Conservation (phyloP, 1,140 invertebrate species). For the Drusus annulatus region DNA sequence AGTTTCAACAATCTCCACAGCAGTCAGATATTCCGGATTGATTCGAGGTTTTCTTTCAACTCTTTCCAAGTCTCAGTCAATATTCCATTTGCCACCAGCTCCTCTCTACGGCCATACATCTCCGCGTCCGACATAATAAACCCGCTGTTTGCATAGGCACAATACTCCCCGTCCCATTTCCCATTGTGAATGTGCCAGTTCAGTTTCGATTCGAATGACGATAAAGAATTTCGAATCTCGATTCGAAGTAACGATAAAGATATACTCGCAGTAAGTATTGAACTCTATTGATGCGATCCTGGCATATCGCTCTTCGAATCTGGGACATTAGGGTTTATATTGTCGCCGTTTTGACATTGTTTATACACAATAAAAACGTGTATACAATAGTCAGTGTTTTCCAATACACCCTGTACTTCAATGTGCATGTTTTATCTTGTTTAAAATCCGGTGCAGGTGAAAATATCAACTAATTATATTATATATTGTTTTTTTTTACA, state of each 20-base stretch:
- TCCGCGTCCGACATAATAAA: slow-evolving; percentile 19
- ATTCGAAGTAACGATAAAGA: slow-evolving; percentile 1
- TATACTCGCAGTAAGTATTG: not conserved
- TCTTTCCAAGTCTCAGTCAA: not conserved
- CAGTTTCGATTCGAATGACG: slow-evolving; percentile 25
- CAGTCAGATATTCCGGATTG: too few relatives aligned
- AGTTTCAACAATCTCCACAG: too few relatives aligned
- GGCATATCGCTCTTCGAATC: not conserved
- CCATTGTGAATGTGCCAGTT: not conserved
- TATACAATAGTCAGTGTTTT: too few relatives aligned
- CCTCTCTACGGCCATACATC: not conserved
- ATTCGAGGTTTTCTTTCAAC: not conserved
- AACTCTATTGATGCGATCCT: slow-evolving; percentile 18
- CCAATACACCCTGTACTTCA: too few relatives aligned
- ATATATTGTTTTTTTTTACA: too few relatives aligned
- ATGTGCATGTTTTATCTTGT: too few relatives aligned
- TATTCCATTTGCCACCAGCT: not conserved
- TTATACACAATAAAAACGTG: not conserved
- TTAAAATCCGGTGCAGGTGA: too few relatives aligned
- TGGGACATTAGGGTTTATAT: not conserved
- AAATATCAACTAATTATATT: too few relatives aligned
- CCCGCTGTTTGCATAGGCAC: not conserved
- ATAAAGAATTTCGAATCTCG: slow-evolving; percentile 16
- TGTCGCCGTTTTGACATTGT: slow-evolving; percentile 1
- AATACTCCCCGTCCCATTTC: slow-evolving; percentile 13